Conservation (phyloP, 1,140 invertebrate genomes). For the Drosophila paulistorum region DNA sequence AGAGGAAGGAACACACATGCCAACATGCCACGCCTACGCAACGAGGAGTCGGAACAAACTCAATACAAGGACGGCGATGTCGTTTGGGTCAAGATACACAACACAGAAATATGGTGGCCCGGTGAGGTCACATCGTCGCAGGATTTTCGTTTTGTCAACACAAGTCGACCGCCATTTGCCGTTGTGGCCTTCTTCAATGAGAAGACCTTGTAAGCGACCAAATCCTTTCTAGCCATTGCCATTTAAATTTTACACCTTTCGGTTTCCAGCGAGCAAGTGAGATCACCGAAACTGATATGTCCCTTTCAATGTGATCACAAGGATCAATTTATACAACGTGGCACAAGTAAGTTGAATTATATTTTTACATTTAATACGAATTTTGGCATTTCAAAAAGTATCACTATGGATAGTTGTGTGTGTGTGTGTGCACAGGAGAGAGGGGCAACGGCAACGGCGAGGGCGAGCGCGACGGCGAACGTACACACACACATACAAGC, state of each 20-base stretch:
- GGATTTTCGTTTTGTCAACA: conserved; percentile 81
- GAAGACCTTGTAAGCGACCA: conserved; percentile 88
- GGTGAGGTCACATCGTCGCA: conserved; percentile 87
- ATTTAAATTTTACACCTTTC: no score
- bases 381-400: no score
- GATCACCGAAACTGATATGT: conserved; percentile 88
- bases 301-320: conserved; percentile 90
- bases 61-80: conserved; percentile 88
- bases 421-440: no score
- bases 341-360: conserved; percentile 86
- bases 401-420: no score
- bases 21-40: conserved; percentile 56
- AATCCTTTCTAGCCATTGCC: no score
- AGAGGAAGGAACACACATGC: background rate
- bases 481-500: no score
- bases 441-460: no score
- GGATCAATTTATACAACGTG: conserved; percentile 91
- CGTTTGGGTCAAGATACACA: conserved; percentile 91
- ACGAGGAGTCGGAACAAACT: conserved; percentile 34
- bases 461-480: no score
- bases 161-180: conserved; percentile 88
- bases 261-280: conserved; percentile 88
- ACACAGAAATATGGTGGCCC: conserved; percentile 89
- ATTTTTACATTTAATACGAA: no score
- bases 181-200: conserved; percentile 93